Conservation (phyloP, 2,888 invertebrate genomes). For the Tenthredo notha region DNA sequence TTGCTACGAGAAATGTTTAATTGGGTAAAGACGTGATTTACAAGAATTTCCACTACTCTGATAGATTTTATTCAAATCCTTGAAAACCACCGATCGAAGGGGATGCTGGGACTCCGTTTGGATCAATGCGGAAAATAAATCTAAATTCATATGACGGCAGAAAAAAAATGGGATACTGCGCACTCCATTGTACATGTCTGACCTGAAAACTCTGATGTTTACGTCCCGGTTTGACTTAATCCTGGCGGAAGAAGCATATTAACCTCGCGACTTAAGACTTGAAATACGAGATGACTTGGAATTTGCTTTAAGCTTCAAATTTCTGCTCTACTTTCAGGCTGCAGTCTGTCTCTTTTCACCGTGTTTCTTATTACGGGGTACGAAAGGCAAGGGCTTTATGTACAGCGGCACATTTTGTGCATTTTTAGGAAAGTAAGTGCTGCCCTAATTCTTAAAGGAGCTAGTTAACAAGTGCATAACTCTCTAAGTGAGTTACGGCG, state of each 20-base stretch:
- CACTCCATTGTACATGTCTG: background rate
- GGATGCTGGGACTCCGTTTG: background rate
- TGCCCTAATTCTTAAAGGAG: constrained; percentile 26
- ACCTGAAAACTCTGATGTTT: constrained; percentile 49
- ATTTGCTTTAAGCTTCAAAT: constrained; percentile 46
- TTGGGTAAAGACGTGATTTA: constrained; percentile 1
- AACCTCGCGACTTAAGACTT: constrained; percentile 37
- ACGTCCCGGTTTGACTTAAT: constrained; percentile 37
- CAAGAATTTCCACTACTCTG: background rate
- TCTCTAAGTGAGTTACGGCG: constrained; percentile 42
- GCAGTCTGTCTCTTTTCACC: background rate
- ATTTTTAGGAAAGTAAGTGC: constrained; percentile 13
- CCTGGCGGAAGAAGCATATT: constrained; percentile 50
- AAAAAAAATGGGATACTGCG: constrained; percentile 22
- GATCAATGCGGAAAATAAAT: background rate
- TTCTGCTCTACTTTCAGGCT: constrained; percentile 2
- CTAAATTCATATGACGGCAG: background rate
- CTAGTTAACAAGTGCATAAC: constrained; percentile 43
- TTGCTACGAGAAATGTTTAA: background rate
- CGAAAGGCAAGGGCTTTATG: background rate
- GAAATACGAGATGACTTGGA: constrained; percentile 51
- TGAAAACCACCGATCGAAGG: background rate
- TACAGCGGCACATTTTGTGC: background rate
- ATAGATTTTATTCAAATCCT: background rate
- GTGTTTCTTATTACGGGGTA: background rate